Evolutionary conservation across 2,113 vertebrate species (phyloP), one percentile per base, ranked within the genome.

Genomic region (Sphyrna mokarran): DNA sequence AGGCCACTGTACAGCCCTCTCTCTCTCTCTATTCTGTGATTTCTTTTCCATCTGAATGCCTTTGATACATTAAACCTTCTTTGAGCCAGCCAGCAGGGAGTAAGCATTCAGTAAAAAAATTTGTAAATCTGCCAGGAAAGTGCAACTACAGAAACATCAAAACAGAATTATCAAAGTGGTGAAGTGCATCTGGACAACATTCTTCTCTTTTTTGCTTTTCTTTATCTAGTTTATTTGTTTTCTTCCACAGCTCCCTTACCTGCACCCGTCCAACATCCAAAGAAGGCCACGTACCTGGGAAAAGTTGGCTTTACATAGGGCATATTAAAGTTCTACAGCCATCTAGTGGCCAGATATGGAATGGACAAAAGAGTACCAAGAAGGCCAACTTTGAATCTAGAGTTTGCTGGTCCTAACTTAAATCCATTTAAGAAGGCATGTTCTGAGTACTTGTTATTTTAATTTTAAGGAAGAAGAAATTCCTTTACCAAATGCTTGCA

Each of bases 281-380:
- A 18, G 14, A 91, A n/a, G 54, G 58, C 58, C 58, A 61, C 58
- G 29, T 16, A 6, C 61, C n/a, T 37, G 33, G 4, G 37, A 66
- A 93, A 22, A 0, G 33, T 66, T 20, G 14, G 89, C 61, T 93
- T 33, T 20, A 18, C 22, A 1, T 23, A 93, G n/a, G 61, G 6
- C 33, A 91, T 91, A 5, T 37, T 93, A 93, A 91, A 93, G 33
- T 91, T 91, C n/a, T 66, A n/a, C 58, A 63, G 61, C 89, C 89
- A 91, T 91, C 89, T 91, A 37, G 89, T 91, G 89, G 58, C 33
- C 33, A 37, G 33, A 66, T 58, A 66, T 91, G 33, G 58, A 66
- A 90, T n/a, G 33, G 58, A 11, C 4, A 22, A 18, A 66, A 0
- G 37, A 91, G n/a, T 33, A 40, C n/a, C 16, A 33, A 37, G 58